A percentile compares a stretch with the other conserved stretches of the same genome.
phyloP scores from a whole-genome alignment of 1,140 invertebrate species.

The Lamellibrachia luymesi region DNA sequence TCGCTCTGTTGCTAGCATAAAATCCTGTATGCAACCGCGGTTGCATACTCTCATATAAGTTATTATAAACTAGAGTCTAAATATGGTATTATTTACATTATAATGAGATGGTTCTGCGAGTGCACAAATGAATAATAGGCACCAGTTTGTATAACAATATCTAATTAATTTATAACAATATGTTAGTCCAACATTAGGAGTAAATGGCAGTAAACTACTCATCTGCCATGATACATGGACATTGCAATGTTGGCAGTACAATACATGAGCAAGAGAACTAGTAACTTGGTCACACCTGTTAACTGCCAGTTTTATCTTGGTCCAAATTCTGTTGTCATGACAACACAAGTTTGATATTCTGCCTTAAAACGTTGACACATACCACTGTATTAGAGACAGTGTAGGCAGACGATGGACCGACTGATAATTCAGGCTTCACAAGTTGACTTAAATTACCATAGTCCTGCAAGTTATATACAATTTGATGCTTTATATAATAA shows the following conservation, averaged over 20 bases:
- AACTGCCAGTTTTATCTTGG: not conserved
- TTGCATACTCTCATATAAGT: too few species aligned
- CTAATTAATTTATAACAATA: too few species aligned
- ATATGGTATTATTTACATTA: too few species aligned
- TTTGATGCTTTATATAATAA: not conserved
- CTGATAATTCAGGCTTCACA: not conserved
- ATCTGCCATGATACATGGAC: not conserved
- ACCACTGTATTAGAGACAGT: not conserved
- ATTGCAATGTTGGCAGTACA: conserved; percentile 16
- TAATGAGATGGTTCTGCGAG: too few species aligned
- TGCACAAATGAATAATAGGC: too few species aligned
- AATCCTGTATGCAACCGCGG: too few species aligned
- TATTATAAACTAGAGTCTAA: too few species aligned
- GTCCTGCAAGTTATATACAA: not conserved
- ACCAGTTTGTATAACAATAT: too few species aligned
- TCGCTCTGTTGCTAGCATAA: too few species aligned
- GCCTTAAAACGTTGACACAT: not conserved
- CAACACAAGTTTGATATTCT: not conserved
- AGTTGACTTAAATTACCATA: not conserved
- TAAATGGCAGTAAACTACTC: not conserved
- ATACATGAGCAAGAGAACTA: conserved; percentile 23
- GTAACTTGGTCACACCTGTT: conserved; percentile 23
- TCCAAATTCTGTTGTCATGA: not conserved
- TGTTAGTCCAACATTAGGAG: not conserved
- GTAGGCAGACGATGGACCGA: not conserved